These are phyloP conservation scores for Hozukius guyotensis DNA, from an alignment of 2,797 vertebrate genomes.

Conservation along the genomic window DNA sequence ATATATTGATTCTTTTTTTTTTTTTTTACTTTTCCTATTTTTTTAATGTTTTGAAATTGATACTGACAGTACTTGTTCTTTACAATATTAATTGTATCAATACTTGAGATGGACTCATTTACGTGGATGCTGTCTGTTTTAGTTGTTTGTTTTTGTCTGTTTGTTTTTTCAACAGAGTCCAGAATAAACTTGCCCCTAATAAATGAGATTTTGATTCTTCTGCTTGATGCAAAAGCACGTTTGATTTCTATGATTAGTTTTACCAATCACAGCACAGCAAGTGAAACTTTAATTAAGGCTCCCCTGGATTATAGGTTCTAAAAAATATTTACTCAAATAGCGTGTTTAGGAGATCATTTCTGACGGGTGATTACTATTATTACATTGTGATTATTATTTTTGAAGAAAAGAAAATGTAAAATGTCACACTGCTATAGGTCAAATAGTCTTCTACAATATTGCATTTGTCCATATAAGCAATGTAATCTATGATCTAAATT, in stretches of 20 bases:
- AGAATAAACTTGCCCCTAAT: conserved; percentile 24
- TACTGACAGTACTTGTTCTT: neutral
- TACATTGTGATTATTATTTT: neutral
- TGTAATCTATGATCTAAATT: neutral
- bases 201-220: conserved; percentile 54
- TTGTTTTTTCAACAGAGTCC: neutral
- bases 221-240: conserved; percentile 35
- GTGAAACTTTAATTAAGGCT: conserved; percentile 58
- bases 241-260: conserved; percentile 58
- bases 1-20: no score
- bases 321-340: conserved; percentile 38
- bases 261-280: conserved; percentile 48
- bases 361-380: neutral
- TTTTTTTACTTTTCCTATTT: neutral
- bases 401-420: neutral
- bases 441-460: neutral
- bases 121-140: conserved; percentile 1
- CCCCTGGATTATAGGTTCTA: conserved; percentile 25
- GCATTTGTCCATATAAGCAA: neutral
- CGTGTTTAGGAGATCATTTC: neutral
- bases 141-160: neutral
- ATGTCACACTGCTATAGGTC: neutral
- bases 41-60: neutral
- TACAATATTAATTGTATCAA: neutral
- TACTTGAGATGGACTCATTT: conserved; percentile 21